Conservation (phyloP, 2,113 vertebrate species). For the Myocastor coypus region DNA sequence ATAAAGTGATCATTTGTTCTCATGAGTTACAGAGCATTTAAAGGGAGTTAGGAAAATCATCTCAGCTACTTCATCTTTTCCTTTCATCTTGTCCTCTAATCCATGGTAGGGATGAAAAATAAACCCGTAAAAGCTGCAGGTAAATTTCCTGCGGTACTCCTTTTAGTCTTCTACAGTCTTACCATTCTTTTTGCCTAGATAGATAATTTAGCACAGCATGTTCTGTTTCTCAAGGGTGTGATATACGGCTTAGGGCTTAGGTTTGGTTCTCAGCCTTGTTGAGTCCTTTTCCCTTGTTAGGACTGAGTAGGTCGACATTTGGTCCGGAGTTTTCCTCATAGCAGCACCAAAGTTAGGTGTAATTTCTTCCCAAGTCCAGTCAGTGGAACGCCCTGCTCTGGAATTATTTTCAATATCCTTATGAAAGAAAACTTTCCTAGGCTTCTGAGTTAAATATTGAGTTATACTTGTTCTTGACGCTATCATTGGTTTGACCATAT, state of each 20-base stretch:
- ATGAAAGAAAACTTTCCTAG: not conserved
- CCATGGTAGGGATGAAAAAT: not conserved
- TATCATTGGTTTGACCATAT: not conserved
- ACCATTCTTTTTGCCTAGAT: not conserved
- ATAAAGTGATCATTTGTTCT: not conserved
- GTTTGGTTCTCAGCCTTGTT: not conserved
- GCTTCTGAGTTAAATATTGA: slow-evolving; percentile 33
- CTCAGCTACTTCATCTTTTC: not conserved
- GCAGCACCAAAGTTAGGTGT: not conserved
- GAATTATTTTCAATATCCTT: slow-evolving; percentile 33
- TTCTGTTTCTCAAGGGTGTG: not conserved
- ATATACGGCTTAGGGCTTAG: not conserved
- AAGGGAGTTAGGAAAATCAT: not conserved
- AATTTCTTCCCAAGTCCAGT: not conserved
- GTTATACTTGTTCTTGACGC: not conserved
- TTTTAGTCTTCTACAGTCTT: not conserved
- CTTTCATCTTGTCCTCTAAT: not conserved
- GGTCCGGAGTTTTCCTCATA: slow-evolving; percentile 36
- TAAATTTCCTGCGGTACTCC: not conserved
- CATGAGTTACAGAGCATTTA: not conserved
- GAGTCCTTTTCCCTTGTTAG: not conserved
- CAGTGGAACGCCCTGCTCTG: not conserved
- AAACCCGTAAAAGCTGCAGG: slow-evolving; percentile 2
- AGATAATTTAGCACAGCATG: not conserved
- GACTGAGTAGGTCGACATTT: slow-evolving; percentile 1